These are phyloP conservation scores for Pelagia noctiluca DNA, from an alignment of 30 jellyfish, hydroid and myxozoan genomes.

Conservation along the genomic window DNA sequence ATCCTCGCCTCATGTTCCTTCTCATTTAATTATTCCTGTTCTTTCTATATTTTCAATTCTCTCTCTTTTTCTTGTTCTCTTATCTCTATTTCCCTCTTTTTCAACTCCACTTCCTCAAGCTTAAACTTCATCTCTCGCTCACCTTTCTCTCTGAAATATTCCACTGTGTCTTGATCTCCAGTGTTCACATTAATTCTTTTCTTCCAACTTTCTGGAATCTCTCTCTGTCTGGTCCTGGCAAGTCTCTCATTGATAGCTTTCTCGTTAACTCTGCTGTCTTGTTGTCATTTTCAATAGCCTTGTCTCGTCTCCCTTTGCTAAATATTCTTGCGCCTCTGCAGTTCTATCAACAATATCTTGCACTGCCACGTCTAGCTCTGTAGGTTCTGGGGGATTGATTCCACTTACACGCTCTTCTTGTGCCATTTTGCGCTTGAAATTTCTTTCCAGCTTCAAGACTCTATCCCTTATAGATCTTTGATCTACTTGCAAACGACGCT, in stretches of 20 bases:
- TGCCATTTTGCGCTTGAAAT: not conserved
- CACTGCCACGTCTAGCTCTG: slow-evolving; percentile 11
- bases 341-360: slow-evolving; percentile 4
- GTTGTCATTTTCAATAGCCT: not conserved
- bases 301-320: not conserved
- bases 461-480: slow-evolving; percentile 24
- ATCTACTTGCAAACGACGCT: not conserved
- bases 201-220: not conserved
- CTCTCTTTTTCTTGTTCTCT: not conserved
- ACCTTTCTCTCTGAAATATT: not conserved
- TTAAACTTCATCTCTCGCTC: not conserved
- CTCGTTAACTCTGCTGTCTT: slow-evolving; percentile 13
- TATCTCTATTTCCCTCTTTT: not conserved
- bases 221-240: slow-evolving; percentile 5
- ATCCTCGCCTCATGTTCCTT: not conserved
- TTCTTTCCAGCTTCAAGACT: not conserved
- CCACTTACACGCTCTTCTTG: slow-evolving; percentile 22
- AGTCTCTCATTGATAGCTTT: slow-evolving; percentile 9
- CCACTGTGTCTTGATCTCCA: not conserved
- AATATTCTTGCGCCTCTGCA: not conserved
- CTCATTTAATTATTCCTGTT: not conserved
- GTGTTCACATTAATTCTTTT: not conserved
- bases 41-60: not conserved
- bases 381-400: slow-evolving; percentile 3
- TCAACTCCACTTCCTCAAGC: slow-evolving; percentile 5